phyloP scores from a whole-genome alignment of 2,797 vertebrate genomes.

The Erethizon dorsatum region DNA sequence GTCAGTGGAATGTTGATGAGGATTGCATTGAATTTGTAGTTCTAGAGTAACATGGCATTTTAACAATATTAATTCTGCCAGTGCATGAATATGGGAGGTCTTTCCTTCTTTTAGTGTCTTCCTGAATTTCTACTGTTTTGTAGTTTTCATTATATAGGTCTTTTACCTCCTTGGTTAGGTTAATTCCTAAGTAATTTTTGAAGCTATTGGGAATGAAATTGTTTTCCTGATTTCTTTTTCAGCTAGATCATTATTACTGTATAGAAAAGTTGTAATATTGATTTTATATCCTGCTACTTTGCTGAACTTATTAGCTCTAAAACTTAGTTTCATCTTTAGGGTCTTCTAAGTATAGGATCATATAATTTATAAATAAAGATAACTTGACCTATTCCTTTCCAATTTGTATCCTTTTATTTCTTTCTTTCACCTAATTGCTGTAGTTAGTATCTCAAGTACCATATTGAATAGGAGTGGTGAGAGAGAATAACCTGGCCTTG shows the following conservation, averaged over 20 bases:
- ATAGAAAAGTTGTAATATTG: not conserved
- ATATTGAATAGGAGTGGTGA: not conserved
- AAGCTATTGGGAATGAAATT: not conserved
- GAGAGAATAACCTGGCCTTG: not conserved
- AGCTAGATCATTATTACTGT: not conserved
- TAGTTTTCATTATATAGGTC: not conserved
- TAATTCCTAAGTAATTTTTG: not conserved
- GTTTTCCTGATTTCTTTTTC: too few species aligned
- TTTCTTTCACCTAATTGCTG: not conserved
- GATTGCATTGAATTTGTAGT: not conserved
- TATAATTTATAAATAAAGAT: not conserved
- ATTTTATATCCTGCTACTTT: not conserved
- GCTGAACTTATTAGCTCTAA: not conserved
- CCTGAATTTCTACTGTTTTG: not conserved
- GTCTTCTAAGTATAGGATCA: not conserved
- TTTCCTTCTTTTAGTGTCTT: not conserved
- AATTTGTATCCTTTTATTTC: not conserved
- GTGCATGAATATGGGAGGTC: too few species aligned
- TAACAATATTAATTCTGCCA: too few species aligned
- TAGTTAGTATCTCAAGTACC: not conserved
- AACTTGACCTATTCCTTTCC: not conserved
- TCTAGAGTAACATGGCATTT: not conserved
- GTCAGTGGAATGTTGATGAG: not conserved
- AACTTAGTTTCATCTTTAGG: not conserved
- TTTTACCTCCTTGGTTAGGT: not conserved